Percentiles rank a stretch among this genome's conserved stretches.
Conservation (phyloP, 2,113 vertebrate genomes). For the Rallus limicola region DNA sequence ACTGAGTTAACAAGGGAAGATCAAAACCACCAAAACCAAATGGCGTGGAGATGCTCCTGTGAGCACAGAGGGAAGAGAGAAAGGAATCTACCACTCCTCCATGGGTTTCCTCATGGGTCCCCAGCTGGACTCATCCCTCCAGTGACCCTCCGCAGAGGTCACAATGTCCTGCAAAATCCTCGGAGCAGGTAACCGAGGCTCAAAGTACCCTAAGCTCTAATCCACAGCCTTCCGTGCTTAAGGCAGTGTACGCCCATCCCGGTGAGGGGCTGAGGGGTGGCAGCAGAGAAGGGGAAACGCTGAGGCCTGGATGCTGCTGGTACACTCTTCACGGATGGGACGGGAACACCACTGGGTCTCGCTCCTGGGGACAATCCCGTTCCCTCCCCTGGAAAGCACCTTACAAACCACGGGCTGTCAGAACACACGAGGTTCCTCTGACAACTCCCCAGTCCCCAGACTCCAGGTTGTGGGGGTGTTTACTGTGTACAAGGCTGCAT, state of each 20-base stretch:
- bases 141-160: constrained; percentile 4
- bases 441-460: neutral
- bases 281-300: neutral
- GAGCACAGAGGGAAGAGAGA: neutral
- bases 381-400: neutral
- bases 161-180: neutral
- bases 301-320: neutral
- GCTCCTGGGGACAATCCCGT: neutral
- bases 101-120: neutral
- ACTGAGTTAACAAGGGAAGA: neutral
- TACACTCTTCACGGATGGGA: neutral
- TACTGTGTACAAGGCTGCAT: neutral
- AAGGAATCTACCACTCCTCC: neutral
- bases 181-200: neutral
- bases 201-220: constrained; percentile 1
- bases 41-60: neutral
- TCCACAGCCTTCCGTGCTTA: neutral
- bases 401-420: neutral
- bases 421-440: fast-evolving
- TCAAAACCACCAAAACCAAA: neutral
- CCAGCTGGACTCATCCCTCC: neutral
- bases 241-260: neutral
- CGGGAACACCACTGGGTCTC: fast-evolving
- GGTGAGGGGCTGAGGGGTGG: neutral
- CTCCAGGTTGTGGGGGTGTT: neutral